These are phyloP conservation scores for Gambelia wislizenii DNA, from an alignment of 2,797 vertebrate species.

Conservation along the genomic window DNA sequence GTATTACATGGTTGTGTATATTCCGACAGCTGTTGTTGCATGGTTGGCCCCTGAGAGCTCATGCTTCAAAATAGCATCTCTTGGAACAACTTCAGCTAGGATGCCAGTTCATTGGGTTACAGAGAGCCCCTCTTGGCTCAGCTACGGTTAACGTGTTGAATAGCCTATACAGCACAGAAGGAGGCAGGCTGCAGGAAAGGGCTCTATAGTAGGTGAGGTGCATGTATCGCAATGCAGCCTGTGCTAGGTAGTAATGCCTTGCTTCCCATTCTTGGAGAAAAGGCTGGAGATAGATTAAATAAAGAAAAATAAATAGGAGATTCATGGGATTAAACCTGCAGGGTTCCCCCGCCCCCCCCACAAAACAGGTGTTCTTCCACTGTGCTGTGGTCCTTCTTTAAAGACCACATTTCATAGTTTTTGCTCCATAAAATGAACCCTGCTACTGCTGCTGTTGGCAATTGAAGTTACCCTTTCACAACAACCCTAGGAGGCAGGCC, in stretches of 20 bases:
- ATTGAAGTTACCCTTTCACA: neutral
- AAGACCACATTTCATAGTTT: neutral
- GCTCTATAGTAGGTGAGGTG: too few relatives aligned
- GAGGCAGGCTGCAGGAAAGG: too few relatives aligned
- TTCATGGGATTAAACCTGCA: neutral
- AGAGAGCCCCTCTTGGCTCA: neutral
- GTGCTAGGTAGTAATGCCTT: too few relatives aligned
- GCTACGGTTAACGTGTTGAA: neutral
- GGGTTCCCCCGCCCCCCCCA: too few relatives aligned
- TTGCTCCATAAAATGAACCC: too few relatives aligned
- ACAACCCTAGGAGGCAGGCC: neutral
- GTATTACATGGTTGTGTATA: neutral
- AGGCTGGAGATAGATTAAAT: too few relatives aligned
- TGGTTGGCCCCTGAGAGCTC: neutral
- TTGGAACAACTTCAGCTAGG: neutral
- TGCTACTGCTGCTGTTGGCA: too few relatives aligned
- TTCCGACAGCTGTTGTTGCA: neutral
- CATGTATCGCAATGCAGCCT: too few relatives aligned
- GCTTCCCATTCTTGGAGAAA: too few relatives aligned
- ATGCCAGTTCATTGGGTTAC: neutral
- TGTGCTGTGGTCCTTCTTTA: too few relatives aligned
- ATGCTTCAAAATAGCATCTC: neutral
- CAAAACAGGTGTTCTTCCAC: too few relatives aligned
- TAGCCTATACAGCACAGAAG: accelerated
- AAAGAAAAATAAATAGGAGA: too few relatives aligned